Evolutionary conservation across 2,113 vertebrate genomes (phyloP).

Genomic region (Burhinus bistriatus): DNA sequence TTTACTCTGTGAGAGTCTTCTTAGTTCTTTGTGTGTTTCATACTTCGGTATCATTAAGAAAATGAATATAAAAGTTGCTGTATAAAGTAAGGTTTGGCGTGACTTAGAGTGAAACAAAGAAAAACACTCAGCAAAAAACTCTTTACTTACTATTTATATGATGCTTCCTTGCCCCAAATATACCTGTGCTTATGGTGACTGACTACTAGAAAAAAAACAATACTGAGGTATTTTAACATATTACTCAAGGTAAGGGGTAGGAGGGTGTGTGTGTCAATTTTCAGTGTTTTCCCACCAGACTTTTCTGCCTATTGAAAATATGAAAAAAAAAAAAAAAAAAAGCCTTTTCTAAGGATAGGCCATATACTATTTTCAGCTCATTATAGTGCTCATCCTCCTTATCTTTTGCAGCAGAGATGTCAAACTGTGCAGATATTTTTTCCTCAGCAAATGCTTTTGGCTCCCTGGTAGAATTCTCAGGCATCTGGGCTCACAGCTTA

Average conservation of each 20-base stretch:
- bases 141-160: neutral
- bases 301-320: neutral
- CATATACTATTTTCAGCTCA: neutral
- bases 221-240: neutral
- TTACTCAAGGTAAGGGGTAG: neutral
- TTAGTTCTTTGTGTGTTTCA: neutral
- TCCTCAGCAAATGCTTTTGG: neutral
- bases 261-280: rapidly evolving
- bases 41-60: neutral
- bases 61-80: rapidly evolving
- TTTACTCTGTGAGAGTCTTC: neutral
- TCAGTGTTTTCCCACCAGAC: neutral
- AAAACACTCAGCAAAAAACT: neutral
- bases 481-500: constrained; percentile 12
- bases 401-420: constrained; percentile 42
- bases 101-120: neutral
- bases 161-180: neutral
- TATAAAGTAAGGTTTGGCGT: neutral
- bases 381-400: neutral
- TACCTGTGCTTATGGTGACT: neutral
- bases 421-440: constrained; percentile 48
- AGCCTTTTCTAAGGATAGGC: neutral
- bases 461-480: constrained; percentile 8
- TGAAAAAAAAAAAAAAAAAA: neutral
- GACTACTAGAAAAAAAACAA: neutral